phyloP scores from a whole-genome alignment of 2,797 vertebrate species.

The Xiphophorus birchmanni region DNA sequence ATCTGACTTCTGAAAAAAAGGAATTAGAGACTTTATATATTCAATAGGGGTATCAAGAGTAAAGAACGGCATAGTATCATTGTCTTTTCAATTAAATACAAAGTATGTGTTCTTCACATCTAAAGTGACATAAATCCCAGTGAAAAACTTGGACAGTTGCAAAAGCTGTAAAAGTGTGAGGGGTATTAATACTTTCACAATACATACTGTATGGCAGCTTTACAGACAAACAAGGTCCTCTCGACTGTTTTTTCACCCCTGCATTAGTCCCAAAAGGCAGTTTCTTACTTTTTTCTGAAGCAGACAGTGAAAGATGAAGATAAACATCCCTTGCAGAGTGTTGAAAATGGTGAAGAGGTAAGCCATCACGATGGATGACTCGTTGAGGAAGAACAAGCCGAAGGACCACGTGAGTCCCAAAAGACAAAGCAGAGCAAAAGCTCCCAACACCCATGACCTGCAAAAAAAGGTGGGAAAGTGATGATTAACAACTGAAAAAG shows the following conservation, averaged over 20 bases:
- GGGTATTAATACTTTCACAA: background rate
- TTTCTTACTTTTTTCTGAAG: slow-evolving; percentile 96
- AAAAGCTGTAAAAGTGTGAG: background rate
- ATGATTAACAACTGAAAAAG: slow-evolving; percentile 10
- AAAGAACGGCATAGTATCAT: background rate
- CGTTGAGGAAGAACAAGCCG: slow-evolving; percentile 93
- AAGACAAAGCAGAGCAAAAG: slow-evolving; percentile 94
- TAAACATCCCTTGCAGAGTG: slow-evolving; percentile 98
- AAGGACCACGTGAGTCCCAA: slow-evolving; percentile 96
- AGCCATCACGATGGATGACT: slow-evolving; percentile 95
- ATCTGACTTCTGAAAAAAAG: background rate
- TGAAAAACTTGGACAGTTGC: background rate
- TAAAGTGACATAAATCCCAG: background rate
- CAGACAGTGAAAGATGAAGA: slow-evolving; percentile 99
- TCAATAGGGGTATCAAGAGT: background rate
- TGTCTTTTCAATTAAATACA: background rate
- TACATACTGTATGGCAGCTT: background rate
- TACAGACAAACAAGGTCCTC: background rate
- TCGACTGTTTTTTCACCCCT: background rate
- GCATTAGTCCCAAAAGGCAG: background rate
- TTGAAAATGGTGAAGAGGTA: slow-evolving; percentile 99
- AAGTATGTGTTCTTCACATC: background rate
- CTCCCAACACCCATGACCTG: slow-evolving; percentile 98
- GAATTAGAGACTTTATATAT: background rate
- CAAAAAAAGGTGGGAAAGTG: slow-evolving; percentile 23